Percentiles rank a stretch among this genome's conserved stretches.
Conservation (phyloP, 2,888 invertebrate genomes). For the Lepetodrilus schrolli region DNA sequence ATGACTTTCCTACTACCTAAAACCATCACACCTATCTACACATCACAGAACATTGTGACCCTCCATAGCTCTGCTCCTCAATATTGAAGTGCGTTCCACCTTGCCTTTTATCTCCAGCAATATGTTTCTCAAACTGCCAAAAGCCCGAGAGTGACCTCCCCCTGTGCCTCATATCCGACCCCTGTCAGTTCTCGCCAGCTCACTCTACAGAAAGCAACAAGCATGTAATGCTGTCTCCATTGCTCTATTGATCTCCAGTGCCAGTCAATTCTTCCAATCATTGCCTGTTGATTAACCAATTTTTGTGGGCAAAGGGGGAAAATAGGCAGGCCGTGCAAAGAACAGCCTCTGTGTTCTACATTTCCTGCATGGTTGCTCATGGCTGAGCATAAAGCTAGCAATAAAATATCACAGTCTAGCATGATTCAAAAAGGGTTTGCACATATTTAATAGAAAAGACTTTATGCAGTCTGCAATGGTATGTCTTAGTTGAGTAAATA, state of each 20-base stretch:
- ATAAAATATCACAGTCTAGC: too few species aligned
- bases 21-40: too few species aligned
- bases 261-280: constrained; percentile 23
- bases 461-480: too few species aligned
- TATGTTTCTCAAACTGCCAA: too few species aligned
- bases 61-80: too few species aligned
- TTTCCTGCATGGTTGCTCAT: constrained; percentile 11
- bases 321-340: not conserved
- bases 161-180: not conserved
- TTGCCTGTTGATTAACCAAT: constrained; percentile 24
- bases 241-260: not conserved
- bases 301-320: constrained; percentile 19
- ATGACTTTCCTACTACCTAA: too few species aligned
- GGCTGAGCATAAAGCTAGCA: constrained; percentile 2
- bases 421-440: not conserved
- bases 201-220: not conserved
- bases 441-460: not conserved
- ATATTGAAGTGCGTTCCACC: too few species aligned
- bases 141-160: too few species aligned
- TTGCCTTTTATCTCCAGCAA: too few species aligned
- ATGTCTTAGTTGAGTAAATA: too few species aligned
- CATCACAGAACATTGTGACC: too few species aligned
- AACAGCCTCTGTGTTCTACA: not conserved
- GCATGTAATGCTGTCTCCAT: not conserved
- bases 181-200: not conserved